Conservation (phyloP, 2,113 vertebrate species). For the Rhinoptilus africanus region DNA sequence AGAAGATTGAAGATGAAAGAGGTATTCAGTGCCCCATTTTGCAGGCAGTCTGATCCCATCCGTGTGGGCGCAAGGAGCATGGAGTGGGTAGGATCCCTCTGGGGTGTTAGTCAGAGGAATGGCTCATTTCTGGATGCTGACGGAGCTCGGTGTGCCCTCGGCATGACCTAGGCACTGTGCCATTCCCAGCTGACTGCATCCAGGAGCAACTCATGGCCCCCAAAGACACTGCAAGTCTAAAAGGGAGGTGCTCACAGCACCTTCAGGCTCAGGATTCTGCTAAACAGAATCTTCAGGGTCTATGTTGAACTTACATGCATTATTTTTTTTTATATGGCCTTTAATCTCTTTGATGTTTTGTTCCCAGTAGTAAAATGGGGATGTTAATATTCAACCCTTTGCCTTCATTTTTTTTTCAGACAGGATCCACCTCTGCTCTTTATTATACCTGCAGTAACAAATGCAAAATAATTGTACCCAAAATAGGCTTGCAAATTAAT, state of each 20-base stretch:
- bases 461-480: background rate
- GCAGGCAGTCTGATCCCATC: background rate
- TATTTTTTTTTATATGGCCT: background rate
- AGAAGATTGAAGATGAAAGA: background rate
- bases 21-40: accelerated
- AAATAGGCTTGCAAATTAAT: background rate
- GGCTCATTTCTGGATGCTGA: conserved; percentile 4
- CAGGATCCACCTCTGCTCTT: background rate
- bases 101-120: background rate
- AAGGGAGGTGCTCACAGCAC: background rate
- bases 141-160: background rate
- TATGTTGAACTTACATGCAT: background rate
- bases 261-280: background rate
- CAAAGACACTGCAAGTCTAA: background rate
- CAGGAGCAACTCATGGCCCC: background rate
- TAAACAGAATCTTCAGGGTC: background rate
- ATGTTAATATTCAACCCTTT: conserved; percentile 1
- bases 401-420: background rate
- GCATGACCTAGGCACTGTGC: background rate
- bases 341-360: background rate
- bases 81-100: background rate
- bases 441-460: background rate
- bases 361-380: background rate
- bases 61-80: background rate
- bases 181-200: background rate